Percentiles rank a stretch among this genome's conserved stretches.
These are phyloP conservation scores for Cacoxenus indagator DNA, from an alignment of 2,888 invertebrate genomes.

Conservation along the genomic window DNA sequence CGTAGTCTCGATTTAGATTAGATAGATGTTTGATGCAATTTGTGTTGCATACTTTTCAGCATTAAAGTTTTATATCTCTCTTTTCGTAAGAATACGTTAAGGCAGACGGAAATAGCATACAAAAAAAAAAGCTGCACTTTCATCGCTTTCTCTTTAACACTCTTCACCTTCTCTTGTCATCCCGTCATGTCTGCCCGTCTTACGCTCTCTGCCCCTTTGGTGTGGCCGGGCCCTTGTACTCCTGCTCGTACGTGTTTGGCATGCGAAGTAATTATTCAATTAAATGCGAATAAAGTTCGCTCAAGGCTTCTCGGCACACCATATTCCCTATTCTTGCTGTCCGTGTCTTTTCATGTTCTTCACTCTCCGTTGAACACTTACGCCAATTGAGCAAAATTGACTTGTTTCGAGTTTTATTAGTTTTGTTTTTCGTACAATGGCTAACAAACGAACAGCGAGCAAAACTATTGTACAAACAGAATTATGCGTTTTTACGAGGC, in stretches of 20 bases:
- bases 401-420: conserved; percentile 1
- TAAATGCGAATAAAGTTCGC: conserved; percentile 68
- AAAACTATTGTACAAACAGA: too few relatives aligned
- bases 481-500: too few relatives aligned
- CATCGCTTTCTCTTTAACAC: background rate
- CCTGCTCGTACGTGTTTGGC: conserved; percentile 58
- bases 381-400: background rate
- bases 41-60: conserved; percentile 10
- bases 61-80: background rate
- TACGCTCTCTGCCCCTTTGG: conserved; percentile 28
- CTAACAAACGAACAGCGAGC: background rate
- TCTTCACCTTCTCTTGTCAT: background rate
- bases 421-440: background rate
- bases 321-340: background rate
- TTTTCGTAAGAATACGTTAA: background rate
- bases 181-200: background rate
- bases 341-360: background rate
- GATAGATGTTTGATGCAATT: background rate
- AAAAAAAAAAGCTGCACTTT: background rate
- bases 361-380: conserved; percentile 5
- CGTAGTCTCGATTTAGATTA: background rate
- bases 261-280: conserved; percentile 70
- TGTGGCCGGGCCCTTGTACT: conserved; percentile 17
- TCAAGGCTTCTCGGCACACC: conserved; percentile 31
- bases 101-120: background rate